These are phyloP conservation scores for Drosophila sp. DNA, from an alignment of 1,140 invertebrate genomes.

Conservation along the genomic window DNA sequence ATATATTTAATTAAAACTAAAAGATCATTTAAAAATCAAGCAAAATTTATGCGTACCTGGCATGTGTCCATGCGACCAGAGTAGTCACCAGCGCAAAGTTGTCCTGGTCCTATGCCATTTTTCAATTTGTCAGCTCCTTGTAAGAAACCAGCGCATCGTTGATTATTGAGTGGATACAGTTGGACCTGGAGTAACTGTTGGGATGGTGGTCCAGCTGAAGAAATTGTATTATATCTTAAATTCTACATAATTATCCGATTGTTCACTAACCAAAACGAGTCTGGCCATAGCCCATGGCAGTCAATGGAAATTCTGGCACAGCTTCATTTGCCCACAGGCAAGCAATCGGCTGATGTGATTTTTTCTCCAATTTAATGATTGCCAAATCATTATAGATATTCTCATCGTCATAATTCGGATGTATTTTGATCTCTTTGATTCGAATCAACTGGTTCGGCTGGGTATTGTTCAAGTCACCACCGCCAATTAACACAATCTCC, in stretches of 20 bases:
- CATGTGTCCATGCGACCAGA: constrained; percentile 91
- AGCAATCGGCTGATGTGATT: constrained; percentile 23
- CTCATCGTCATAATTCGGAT: constrained; percentile 46
- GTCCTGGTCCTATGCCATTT: constrained; percentile 36
- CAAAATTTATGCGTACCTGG: constrained; percentile 81
- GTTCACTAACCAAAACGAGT: constrained; percentile 52
- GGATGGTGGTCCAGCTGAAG: constrained; percentile 50
- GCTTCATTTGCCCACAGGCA: constrained; percentile 44
- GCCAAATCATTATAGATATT: constrained; percentile 46
- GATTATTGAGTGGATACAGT: constrained; percentile 41
- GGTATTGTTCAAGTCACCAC: constrained; percentile 43
- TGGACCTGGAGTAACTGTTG: constrained; percentile 43
- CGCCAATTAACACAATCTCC: constrained; percentile 49
- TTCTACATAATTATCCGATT: not conserved
- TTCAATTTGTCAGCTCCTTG: constrained; percentile 31
- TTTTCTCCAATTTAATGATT: constrained; percentile 35
- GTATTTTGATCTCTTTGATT: constrained; percentile 42
- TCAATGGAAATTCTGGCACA: constrained; percentile 39
- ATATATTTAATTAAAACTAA: not conserved
- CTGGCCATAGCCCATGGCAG: constrained; percentile 59
- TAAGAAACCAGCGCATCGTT: constrained; percentile 32
- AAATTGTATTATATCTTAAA: not conserved
- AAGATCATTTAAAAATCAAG: not conserved
- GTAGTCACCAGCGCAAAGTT: constrained; percentile 88
- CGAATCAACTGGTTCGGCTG: constrained; percentile 28